These are phyloP conservation scores for Tromatobia lineatoria DNA, from an alignment of 2,888 invertebrate genomes.

Conservation along the genomic window DNA sequence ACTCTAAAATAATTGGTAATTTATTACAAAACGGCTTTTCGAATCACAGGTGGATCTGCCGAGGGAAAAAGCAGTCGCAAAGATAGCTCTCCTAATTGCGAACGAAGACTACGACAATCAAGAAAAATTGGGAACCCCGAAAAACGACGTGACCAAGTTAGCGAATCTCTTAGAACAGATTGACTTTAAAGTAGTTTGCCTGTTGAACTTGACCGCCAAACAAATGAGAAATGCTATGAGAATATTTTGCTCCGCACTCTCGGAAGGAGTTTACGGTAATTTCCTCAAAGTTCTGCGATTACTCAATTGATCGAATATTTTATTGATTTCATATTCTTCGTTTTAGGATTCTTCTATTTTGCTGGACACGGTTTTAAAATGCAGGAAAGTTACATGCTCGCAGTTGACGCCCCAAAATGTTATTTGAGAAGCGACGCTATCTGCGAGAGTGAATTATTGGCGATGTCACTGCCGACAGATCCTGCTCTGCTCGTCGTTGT, in stretches of 20 bases:
- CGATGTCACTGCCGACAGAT: slow-evolving; percentile 75
- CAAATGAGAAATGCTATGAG: slow-evolving; percentile 82
- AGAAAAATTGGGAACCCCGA: slow-evolving; percentile 76
- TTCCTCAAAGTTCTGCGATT: not conserved
- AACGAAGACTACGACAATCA: slow-evolving; percentile 79
- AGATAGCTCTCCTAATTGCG: slow-evolving; percentile 82
- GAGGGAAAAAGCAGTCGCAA: slow-evolving; percentile 77
- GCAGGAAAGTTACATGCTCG: slow-evolving; percentile 82
- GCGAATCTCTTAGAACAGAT: slow-evolving; percentile 77
- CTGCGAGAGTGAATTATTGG: slow-evolving; percentile 80
- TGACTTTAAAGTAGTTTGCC: slow-evolving; percentile 81
- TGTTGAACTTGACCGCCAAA: slow-evolving; percentile 78
- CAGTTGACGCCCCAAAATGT: slow-evolving; percentile 79
- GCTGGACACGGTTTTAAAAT: slow-evolving; percentile 84
- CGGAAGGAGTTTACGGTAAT: slow-evolving; percentile 81
- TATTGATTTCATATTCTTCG: slow-evolving; percentile 33
- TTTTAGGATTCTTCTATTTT: slow-evolving; percentile 81
- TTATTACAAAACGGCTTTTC: not conserved
- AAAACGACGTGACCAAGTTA: slow-evolving; percentile 79
- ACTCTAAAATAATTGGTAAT: not conserved
- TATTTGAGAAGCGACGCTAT: slow-evolving; percentile 79
- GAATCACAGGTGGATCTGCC: slow-evolving; percentile 74
- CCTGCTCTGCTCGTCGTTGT: slow-evolving; percentile 81
- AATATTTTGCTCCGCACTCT: slow-evolving; percentile 77
- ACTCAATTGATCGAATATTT: not conserved